Evolutionary conservation across 2,797 vertebrate genomes (phyloP).

Genomic region (Gymnopithys bicolor): DNA sequence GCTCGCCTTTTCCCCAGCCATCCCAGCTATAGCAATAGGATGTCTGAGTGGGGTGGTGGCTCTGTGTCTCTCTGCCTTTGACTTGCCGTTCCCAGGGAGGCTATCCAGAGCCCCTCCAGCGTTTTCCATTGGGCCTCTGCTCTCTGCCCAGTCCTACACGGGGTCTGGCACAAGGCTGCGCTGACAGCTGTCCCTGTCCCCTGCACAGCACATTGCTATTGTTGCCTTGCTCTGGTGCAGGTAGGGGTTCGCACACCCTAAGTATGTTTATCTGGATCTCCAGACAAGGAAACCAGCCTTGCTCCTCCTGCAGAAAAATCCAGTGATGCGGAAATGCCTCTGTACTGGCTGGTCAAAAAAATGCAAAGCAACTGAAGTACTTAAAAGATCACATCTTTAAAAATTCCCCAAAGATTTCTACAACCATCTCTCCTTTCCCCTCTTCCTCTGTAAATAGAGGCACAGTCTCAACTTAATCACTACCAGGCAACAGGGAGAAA

Average conservation of each 20-base stretch:
- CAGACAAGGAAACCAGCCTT: background rate
- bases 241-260: fast-evolving
- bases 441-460: background rate
- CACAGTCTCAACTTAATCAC: background rate
- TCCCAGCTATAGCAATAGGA: background rate
- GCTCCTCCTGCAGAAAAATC: background rate
- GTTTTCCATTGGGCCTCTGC: background rate
- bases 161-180: background rate
- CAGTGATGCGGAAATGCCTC: background rate
- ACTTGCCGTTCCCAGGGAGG: background rate
- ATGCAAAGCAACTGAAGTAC: background rate
- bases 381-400: background rate
- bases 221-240: fast-evolving
- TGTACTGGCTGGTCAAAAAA: background rate
- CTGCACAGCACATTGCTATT: background rate
- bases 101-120: background rate
- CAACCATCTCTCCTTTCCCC: background rate
- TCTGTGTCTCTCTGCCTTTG: background rate
- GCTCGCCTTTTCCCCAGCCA: background rate
- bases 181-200: background rate
- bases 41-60: too few relatives aligned
- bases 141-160: background rate
- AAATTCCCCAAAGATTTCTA: background rate
- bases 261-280: background rate
- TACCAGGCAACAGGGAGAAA: background rate